phyloP scores from a whole-genome alignment of 2,888 invertebrate species.

The Melanophora roralis region DNA sequence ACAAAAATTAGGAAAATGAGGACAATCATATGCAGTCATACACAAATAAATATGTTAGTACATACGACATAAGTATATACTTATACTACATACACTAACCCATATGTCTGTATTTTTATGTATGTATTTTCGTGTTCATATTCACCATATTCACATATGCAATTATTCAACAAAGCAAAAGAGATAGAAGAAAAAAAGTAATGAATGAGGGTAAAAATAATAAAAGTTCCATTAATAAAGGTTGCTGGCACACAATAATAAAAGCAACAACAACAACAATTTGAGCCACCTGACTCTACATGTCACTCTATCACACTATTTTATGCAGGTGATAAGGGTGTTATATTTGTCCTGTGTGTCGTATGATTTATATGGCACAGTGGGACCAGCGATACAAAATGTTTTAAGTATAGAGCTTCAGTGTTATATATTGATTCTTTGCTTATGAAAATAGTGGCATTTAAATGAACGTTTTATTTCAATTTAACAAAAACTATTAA shows the following conservation, averaged over 20 bases:
- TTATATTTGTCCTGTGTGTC: background rate
- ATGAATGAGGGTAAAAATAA: conserved; percentile 19
- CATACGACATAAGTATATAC: background rate
- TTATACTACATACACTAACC: too few relatives aligned
- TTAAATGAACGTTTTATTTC: too few relatives aligned
- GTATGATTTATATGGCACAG: background rate
- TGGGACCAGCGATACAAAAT: background rate
- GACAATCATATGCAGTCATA: conserved; percentile 53
- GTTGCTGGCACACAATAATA: conserved; percentile 27
- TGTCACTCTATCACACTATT: background rate
- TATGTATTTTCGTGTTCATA: too few relatives aligned
- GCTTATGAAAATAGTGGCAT: too few relatives aligned
- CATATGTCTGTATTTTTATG: too few relatives aligned
- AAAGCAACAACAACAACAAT: conserved; percentile 24
- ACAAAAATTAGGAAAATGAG: conserved; percentile 33
- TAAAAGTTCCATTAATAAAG: conserved; percentile 53
- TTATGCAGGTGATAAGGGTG: background rate
- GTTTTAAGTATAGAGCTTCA: too few relatives aligned
- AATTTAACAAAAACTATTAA: too few relatives aligned
- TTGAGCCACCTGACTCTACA: conserved; percentile 10
- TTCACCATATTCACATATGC: background rate
- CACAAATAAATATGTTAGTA: conserved; percentile 4
- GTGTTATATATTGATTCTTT: too few relatives aligned
- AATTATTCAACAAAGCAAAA: background rate
- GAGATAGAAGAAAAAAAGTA: background rate